Percentiles rank a stretch among this genome's conserved stretches.
These are phyloP conservation scores for Hyalella azteca DNA, from an alignment of 2,888 invertebrate species.

Conservation along the genomic window DNA sequence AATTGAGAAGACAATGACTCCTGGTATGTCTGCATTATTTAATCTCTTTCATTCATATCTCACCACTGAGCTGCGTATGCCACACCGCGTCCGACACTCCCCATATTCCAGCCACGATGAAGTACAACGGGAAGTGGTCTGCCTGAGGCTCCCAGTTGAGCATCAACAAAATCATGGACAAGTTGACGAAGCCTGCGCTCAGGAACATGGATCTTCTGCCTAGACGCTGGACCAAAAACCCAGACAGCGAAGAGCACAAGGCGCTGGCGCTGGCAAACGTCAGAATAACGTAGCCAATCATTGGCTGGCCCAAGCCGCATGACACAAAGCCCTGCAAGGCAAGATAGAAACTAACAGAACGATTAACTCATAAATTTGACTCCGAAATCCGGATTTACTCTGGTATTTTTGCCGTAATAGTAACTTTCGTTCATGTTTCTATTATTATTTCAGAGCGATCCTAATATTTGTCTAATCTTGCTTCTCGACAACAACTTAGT, in stretches of 20 bases:
- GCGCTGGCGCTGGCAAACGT: conserved; percentile 13
- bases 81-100: conserved; percentile 9
- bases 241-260: background rate
- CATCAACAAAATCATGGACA: conserved; percentile 26
- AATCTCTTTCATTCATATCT: no score
- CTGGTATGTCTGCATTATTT: no score
- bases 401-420: no score
- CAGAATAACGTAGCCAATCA: background rate
- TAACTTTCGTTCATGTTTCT: no score
- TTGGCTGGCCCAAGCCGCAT: background rate
- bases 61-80: conserved; percentile 19
- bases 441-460: no score
- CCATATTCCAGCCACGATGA: conserved; percentile 13
- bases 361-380: background rate
- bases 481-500: no score
- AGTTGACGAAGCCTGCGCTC: conserved; percentile 23
- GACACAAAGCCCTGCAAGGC: conserved; percentile 5
- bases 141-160: conserved; percentile 15
- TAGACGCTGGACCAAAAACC: background rate
- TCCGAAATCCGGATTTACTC: no score
- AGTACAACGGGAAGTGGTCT: background rate
- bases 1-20: no score
- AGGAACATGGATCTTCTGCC: conserved; percentile 16
- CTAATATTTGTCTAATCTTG: no score
- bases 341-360: background rate